A percentile compares a stretch with the other conserved stretches of the same genome.
phyloP scores from a whole-genome alignment of 53 echinoderm and acorn worm species.

The Echinometra lucunter region DNA sequence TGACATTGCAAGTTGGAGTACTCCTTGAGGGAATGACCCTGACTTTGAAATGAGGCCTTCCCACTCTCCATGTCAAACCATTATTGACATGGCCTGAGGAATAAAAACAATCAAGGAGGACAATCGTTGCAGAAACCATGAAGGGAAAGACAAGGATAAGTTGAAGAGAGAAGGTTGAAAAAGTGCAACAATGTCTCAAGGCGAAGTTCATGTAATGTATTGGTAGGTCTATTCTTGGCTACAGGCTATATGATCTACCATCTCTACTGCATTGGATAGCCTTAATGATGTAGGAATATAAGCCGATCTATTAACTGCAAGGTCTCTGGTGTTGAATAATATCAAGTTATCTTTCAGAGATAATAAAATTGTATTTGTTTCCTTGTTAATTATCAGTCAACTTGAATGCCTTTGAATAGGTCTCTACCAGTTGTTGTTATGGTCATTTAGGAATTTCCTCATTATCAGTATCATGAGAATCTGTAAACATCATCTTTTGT shows the following conservation, averaged over 20 bases:
- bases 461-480: too few species aligned
- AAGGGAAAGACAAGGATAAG: neutral
- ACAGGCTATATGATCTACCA: too few species aligned
- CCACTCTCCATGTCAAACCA: constrained; percentile 42
- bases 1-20: constrained; percentile 48
- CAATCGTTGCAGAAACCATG: constrained; percentile 2
- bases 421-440: too few species aligned
- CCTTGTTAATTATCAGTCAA: neutral
- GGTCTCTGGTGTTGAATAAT: neutral
- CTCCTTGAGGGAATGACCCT: constrained; percentile 17
- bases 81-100: constrained; percentile 62
- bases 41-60: constrained; percentile 55
- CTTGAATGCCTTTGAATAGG: too few species aligned
- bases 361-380: neutral
- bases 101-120: constrained; percentile 53
- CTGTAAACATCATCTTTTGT: neutral
- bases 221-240: too few species aligned
- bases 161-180: neutral
- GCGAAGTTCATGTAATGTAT: neutral
- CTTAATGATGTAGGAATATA: neutral
- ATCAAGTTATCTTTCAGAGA: neutral
- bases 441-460: too few species aligned
- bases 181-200: constrained; percentile 54
- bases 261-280: neutral
- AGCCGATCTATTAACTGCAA: neutral